Percentiles rank a stretch among this genome's conserved stretches.
phyloP scores from a whole-genome alignment of 2,888 invertebrate genomes.

The Ectemnius continuus region DNA sequence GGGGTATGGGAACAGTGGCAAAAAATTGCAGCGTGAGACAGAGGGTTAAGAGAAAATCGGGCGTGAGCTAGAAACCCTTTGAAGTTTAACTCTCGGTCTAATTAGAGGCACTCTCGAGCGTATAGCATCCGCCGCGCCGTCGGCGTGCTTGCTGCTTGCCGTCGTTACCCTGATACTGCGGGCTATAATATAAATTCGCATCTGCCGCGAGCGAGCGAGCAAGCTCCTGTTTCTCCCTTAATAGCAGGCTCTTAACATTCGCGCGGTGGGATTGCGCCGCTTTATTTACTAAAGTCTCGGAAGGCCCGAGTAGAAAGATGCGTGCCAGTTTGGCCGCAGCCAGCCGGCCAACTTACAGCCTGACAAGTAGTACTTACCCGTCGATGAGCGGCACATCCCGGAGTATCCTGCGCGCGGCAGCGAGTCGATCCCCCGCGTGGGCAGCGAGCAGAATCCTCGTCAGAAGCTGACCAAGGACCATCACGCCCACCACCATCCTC shows the following conservation, averaged over 20 bases:
- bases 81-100: conserved; percentile 61
- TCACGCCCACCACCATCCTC: conserved; percentile 77
- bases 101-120: conserved; percentile 52
- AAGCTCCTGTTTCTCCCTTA: too few species aligned
- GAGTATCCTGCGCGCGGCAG: conserved; percentile 73
- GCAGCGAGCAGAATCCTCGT: conserved; percentile 75
- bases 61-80: conserved; percentile 51
- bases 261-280: too few species aligned
- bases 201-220: conserved; percentile 25
- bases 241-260: too few species aligned
- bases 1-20: too few species aligned
- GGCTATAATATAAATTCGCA: conserved; percentile 57
- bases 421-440: conserved; percentile 75
- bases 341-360: too few species aligned
- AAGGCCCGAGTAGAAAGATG: too few species aligned
- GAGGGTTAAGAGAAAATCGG: conserved; percentile 34
- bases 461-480: conserved; percentile 76
- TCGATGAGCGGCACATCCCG: conserved; percentile 74
- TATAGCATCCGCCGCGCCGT: conserved; percentile 28
- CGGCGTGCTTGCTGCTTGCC: conserved; percentile 49
- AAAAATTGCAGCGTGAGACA: too few species aligned
- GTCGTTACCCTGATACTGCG: conserved; percentile 51
- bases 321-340: too few species aligned
- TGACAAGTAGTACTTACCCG: conserved; percentile 64
- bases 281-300: too few species aligned